phyloP scores from a whole-genome alignment of 2,888 invertebrate species.

The Calephelis perditalis region DNA sequence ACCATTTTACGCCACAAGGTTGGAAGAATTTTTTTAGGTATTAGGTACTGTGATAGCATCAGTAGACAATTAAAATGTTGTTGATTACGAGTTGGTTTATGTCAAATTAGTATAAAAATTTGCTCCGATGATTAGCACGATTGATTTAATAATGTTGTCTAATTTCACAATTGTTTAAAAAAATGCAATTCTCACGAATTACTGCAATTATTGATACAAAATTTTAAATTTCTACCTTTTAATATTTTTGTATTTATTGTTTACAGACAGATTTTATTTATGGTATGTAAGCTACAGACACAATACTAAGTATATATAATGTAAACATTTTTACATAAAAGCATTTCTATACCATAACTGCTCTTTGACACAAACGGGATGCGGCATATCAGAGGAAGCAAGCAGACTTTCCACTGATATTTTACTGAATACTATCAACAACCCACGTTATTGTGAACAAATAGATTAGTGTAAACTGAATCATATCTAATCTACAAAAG shows the following conservation, averaged over 20 bases:
- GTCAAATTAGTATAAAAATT: no score
- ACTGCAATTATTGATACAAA: no score
- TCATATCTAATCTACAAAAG: constrained; percentile 29
- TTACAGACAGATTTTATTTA: background rate
- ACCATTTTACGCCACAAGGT: no score
- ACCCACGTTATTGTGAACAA: constrained; percentile 43
- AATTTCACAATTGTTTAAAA: background rate
- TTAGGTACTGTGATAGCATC: no score
- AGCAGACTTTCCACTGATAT: constrained; percentile 54
- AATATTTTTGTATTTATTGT: no score
- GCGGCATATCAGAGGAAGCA: constrained; percentile 59
- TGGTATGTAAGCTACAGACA: background rate
- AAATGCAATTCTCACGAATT: background rate
- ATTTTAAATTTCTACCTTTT: no score
- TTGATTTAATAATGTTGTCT: no score
- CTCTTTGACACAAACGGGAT: constrained; percentile 57
- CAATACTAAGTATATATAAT: constrained; percentile 7
- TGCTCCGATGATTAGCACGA: no score
- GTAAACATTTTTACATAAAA: background rate
- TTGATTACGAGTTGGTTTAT: no score
- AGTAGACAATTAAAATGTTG: no score
- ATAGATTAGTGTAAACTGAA: constrained; percentile 42
- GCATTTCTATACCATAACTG: constrained; percentile 26
- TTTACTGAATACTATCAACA: constrained; percentile 53
- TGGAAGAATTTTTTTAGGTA: no score